Base-by-base conservation (phyloP, 2,113 vertebrate genomes). In the Gymnogyps californianus region DNA sequence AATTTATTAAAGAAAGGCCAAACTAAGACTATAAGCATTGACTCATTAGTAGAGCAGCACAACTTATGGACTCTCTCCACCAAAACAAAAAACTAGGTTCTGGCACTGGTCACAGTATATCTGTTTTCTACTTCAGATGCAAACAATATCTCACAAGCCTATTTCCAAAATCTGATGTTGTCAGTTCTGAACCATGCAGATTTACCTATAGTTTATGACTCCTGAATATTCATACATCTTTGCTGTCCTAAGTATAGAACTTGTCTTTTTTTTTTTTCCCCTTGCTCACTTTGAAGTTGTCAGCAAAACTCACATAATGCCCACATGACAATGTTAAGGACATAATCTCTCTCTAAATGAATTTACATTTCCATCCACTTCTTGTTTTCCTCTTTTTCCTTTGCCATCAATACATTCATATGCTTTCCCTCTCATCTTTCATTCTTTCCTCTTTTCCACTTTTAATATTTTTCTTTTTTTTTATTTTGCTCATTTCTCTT, bases 141-240 rank as follows among this genome's bases (percentile, higher is more conserved):
- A 57, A 65, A 67, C 4, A 18, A 7, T 29, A 66, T 61, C 34
- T 66, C 54, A 83, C 25, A 49, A 92, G 8, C 4, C 15, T 34
- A 6, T 66, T 87, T 34, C 54, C 32, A 61, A 86, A 85, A 61
- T 9, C 10, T 57, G 40, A 51, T 0, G 0, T 11, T 25, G 4
- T 42, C n/a, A 64, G 26, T 58, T 83, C 13, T 36, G 62, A 90
- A 61, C 7, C 29, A 80, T 25, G 1, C 11, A 44, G 40, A 36
- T 76, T 87, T 64, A 76, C 12, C 57, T 69, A 8, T 4, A 36
- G 16, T 28, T 85, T 83, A 7, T 49, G 28, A 67, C 44, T 69
- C 46, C 44, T 42, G 46, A 77, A 80, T 76, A 80, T 57, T 76
- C 34, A 61, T 7, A 26, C 5, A 42, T 20, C 15, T 87, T 75